Evolutionary conservation across 2,888 invertebrate genomes (phyloP).

Genomic region (Lochmaea crataegi): DNA sequence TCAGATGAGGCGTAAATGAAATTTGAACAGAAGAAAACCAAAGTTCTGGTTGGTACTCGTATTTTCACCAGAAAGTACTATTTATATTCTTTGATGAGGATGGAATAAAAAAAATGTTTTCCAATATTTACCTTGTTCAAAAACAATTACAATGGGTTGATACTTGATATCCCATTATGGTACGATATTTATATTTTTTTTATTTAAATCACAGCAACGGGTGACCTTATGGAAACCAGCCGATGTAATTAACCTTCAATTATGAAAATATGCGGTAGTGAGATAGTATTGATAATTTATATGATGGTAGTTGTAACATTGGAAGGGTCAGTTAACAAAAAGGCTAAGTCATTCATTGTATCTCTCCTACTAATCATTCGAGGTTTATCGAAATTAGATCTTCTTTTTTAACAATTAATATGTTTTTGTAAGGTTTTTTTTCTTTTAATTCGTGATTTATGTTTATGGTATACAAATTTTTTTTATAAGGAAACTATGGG

Average conservation of each 20-base stretch:
- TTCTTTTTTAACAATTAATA: background rate
- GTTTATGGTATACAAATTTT: no score
- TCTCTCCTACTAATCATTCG: background rate
- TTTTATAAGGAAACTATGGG: no score
- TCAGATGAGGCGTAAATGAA: no score
- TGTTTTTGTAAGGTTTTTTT: no score
- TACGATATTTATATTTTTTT: background rate
- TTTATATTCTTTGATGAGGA: no score
- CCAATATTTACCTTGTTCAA: no score
- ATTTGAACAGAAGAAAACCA: no score
- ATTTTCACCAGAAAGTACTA: no score
- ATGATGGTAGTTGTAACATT: conserved; percentile 11
- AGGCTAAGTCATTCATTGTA: conserved; percentile 13
- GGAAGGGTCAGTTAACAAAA: conserved; percentile 18
- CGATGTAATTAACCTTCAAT: conserved; percentile 9
- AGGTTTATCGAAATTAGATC: background rate
- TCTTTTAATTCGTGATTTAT: no score
- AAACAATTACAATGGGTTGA: background rate
- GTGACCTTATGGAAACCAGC: conserved; percentile 11
- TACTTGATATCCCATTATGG: background rate
- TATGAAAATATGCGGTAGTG: conserved; percentile 19
- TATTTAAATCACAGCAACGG: conserved; percentile 10
- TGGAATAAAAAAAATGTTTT: no score
- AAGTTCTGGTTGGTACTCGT: no score
- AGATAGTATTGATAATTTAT: conserved; percentile 3